Percentiles rank a stretch among this genome's conserved stretches.
Evolutionary conservation across 2,888 invertebrate genomes (phyloP).

Genomic region (Reticulitermes lucifugus): DNA sequence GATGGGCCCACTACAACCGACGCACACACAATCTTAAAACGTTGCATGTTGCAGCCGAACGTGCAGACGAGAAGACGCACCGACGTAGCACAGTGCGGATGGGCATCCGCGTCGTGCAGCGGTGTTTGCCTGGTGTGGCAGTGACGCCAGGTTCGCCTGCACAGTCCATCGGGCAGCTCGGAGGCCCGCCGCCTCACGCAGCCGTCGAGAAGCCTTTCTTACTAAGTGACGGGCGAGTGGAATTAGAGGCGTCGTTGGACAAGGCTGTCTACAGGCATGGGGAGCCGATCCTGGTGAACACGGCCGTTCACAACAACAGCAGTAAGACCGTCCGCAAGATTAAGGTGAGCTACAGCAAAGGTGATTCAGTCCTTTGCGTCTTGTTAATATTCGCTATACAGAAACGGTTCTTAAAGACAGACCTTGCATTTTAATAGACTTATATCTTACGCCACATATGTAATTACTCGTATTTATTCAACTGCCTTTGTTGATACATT

Average conservation of each 20-base stretch:
- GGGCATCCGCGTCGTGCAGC: slow-evolving; percentile 87
- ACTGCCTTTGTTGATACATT: no score
- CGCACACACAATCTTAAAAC: no score
- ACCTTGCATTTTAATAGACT: no score
- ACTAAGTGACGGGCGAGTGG: slow-evolving; percentile 85
- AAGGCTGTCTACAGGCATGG: slow-evolving; percentile 87
- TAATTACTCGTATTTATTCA: no score
- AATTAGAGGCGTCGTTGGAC: slow-evolving; percentile 83
- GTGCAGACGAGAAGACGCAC: slow-evolving; percentile 84
- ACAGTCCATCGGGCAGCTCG: slow-evolving; percentile 47
- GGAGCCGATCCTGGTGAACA: slow-evolving; percentile 80
- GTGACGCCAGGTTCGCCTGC: slow-evolving; percentile 57
- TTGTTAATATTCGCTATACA: neutral
- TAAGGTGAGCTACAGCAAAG: slow-evolving; percentile 71
- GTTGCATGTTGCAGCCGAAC: slow-evolving; percentile 75
- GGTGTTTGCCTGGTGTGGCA: slow-evolving; percentile 61
- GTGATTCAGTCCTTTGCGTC: neutral
- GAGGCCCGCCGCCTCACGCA: slow-evolving; percentile 73
- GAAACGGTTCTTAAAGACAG: no score
- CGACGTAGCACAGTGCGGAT: slow-evolving; percentile 84
- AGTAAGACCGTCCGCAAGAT: slow-evolving; percentile 86
- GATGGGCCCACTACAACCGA: no score
- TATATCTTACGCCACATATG: no score
- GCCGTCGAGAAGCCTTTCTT: slow-evolving; percentile 86
- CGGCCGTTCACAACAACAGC: slow-evolving; percentile 83